Base-by-base conservation (phyloP, 2,888 invertebrate species). In the Apamea sordens region DNA sequence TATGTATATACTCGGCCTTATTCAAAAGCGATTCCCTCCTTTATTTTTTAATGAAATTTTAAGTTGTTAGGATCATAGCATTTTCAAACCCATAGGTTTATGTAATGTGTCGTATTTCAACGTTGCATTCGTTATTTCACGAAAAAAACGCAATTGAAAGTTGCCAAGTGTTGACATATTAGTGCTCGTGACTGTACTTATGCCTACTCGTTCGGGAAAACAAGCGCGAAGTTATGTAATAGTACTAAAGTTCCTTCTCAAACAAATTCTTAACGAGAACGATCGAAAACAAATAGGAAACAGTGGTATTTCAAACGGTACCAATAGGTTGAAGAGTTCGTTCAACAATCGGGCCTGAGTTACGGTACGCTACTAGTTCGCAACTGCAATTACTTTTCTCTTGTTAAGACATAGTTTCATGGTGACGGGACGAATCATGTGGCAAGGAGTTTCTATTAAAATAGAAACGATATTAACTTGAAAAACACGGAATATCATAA, bases 301-400 rank as follows among this genome's bases (percentile, higher is more conserved):
- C 41, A 72, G 53, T 59, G 18, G 36, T 77, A 69, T 68, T 64
- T 74, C 68, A 76, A 72, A 32, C 41, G 61, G 50, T 28, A 10
- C 32, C 47, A 79, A 79, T 77, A 79, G 84, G 75, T 69, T 75
- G 63, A 50, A 44, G 79, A 71, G 82, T 82, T 80, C 78, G 83
- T 86, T 79, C 73, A 73, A 86, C 87, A 77, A 84, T 84, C 50
- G 72, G n/a, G 56, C 47, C 32, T 71, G 44, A 67, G 56, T 81
- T 70, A 69, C 78, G 80, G 82, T 76, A 68, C 78, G 79, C 81
- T 73, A 74, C 56, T 73, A 88, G 89, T 88, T 89, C 50, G 47
- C 82, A 89, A 90, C 89, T 90, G 89, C 89, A 90, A 91, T 92
- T 88, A 91, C 82, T 88, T 86, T 82, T 73, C 50, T 82, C 89